Evolutionary conservation across 2,888 invertebrate species (phyloP).

Genomic region (Campoplex nolae): DNA sequence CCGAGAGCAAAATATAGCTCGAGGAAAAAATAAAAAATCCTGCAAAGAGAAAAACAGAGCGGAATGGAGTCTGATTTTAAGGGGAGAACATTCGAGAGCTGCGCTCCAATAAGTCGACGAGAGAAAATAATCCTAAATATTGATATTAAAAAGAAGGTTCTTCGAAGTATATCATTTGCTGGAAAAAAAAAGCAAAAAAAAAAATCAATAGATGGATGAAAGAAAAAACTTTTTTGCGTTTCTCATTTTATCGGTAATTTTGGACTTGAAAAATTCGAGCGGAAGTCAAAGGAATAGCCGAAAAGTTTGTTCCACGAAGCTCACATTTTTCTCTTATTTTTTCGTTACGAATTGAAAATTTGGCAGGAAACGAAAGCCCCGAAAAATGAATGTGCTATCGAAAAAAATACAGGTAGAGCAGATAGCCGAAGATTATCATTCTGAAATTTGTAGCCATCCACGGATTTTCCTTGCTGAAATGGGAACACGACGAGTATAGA

Average conservation of each 20-base stretch:
- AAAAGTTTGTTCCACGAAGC: not conserved
- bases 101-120: not conserved
- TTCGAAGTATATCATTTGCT: not conserved
- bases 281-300: not conserved
- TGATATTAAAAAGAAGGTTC: not conserved
- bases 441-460: constrained; percentile 11
- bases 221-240: not conserved
- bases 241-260: not conserved
- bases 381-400: not conserved
- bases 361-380: not conserved
- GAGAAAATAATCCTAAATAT: not conserved
- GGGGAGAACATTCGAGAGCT: not conserved
- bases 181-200: not conserved
- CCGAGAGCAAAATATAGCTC: not conserved
- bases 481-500: constrained; percentile 21
- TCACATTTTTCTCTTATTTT: not conserved
- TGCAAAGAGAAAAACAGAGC: constrained; percentile 3
- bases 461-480: constrained; percentile 44
- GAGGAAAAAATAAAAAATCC: not conserved
- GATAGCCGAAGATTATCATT: constrained; percentile 55
- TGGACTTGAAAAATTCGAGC: not conserved
- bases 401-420: constrained; percentile 50
- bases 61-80: constrained; percentile 12
- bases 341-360: not conserved
- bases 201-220: no score